Conservation (phyloP, 1,140 invertebrate genomes). For the Megalonaias nervosa region DNA sequence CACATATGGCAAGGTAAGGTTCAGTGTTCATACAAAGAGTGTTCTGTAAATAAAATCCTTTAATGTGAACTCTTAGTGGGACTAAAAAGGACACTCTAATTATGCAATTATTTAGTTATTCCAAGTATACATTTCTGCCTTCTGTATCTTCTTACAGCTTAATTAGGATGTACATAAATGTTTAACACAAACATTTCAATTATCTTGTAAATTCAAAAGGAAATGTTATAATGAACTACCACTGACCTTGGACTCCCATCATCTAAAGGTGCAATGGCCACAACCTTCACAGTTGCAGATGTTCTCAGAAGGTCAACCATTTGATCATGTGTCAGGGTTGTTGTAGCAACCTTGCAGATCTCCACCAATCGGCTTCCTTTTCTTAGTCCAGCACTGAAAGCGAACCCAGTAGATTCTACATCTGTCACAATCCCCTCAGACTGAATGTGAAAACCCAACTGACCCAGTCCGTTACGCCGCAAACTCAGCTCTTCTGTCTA, state of each 20-base stretch:
- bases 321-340: conserved; percentile 91
- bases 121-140: too few species aligned
- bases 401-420: conserved; percentile 89
- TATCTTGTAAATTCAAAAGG: background rate
- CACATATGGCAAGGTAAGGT: too few species aligned
- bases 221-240: conserved; percentile 7
- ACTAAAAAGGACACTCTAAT: too few species aligned
- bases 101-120: too few species aligned
- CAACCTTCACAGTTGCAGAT: conserved; percentile 86
- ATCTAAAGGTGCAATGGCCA: conserved; percentile 83
- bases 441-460: conserved; percentile 96
- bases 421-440: conserved; percentile 96
- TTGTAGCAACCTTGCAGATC: conserved; percentile 84
- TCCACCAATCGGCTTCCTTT: conserved; percentile 93
- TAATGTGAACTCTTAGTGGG: too few species aligned
- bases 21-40: too few species aligned
- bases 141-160: too few species aligned
- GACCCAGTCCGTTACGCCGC: conserved; percentile 85
- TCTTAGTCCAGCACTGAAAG: conserved; percentile 90
- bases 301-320: conserved; percentile 95
- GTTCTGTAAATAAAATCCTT: too few species aligned
- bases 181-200: background rate
- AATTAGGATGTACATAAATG: too few species aligned
- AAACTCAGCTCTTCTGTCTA: conserved; percentile 81
- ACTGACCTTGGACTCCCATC: conserved; percentile 78